Evolutionary conservation across 2,888 invertebrate species (phyloP).

Genomic region (Plusia festucae): DNA sequence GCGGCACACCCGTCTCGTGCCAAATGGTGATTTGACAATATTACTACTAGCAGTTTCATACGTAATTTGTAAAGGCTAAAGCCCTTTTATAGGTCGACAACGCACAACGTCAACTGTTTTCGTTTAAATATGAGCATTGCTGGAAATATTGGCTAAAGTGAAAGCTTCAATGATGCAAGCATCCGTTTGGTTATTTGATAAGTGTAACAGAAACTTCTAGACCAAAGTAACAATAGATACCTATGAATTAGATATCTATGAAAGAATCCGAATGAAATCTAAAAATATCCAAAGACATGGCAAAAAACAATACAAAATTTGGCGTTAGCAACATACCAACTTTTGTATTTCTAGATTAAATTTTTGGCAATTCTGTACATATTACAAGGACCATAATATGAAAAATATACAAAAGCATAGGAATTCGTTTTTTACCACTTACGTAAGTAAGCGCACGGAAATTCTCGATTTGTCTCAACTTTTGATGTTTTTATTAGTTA

Average conservation of each 20-base stretch:
- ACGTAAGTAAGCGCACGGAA: slow-evolving; percentile 23
- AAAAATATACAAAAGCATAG: slow-evolving; percentile 11
- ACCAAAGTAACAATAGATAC: slow-evolving; percentile 20
- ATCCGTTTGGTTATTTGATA: slow-evolving; percentile 12
- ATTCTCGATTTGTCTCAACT: slow-evolving; percentile 17
- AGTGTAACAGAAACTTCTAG: slow-evolving; percentile 35
- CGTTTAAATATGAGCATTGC: slow-evolving; percentile 39
- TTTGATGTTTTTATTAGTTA: slow-evolving; percentile 14
- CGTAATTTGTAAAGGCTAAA: slow-evolving; percentile 55
- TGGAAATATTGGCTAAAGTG: slow-evolving; percentile 40
- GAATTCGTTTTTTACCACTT: slow-evolving; percentile 14
- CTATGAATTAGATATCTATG: slow-evolving; percentile 9
- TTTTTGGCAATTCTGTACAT: not conserved
- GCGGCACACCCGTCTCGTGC: slow-evolving; percentile 71
- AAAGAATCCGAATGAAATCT: slow-evolving; percentile 23
- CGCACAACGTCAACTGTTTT: slow-evolving; percentile 34
- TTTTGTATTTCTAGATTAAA: not conserved
- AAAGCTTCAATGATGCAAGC: slow-evolving; percentile 45
- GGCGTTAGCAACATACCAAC: not conserved
- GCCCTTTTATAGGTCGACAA: slow-evolving; percentile 50
- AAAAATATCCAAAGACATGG: not conserved
- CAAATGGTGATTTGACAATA: slow-evolving; percentile 72
- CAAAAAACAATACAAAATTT: too few relatives aligned
- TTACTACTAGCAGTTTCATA: slow-evolving; percentile 63
- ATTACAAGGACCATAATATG: slow-evolving; percentile 7